A percentile compares a stretch with the other conserved stretches of the same genome.
Conservation (phyloP, 2,797 vertebrate species). For the Enteromius fasciolatus region DNA sequence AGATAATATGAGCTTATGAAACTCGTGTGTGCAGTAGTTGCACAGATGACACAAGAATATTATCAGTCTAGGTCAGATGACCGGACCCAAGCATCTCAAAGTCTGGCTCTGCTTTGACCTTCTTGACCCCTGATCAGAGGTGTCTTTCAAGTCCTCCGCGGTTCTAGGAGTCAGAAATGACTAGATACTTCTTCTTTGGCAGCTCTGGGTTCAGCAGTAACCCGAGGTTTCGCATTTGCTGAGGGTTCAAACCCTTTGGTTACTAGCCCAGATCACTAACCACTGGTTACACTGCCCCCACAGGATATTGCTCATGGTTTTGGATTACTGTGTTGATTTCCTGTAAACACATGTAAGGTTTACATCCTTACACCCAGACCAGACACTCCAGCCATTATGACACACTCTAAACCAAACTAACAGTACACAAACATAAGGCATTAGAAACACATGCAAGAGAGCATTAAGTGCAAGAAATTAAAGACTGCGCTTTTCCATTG, state of each 20-base stretch:
- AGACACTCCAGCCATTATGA: slow-evolving; percentile 41
- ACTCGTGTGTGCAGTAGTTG: background rate
- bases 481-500: background rate
- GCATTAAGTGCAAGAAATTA: too few species aligned
- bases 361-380: slow-evolving; percentile 2
- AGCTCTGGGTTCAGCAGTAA: background rate
- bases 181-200: background rate
- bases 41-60: background rate
- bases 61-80: background rate
- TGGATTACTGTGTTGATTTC: background rate
- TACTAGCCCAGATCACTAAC: background rate
- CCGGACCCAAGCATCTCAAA: background rate
- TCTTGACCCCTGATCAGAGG: background rate
- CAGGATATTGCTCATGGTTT: background rate
- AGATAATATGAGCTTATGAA: background rate
- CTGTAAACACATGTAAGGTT: slow-evolving; percentile 6
- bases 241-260: background rate
- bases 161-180: background rate
- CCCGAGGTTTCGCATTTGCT: too few species aligned
- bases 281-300: background rate
- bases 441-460: slow-evolving; percentile 20
- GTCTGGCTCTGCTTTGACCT: background rate
- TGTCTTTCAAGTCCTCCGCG: too few species aligned
- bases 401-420: slow-evolving; percentile 35
- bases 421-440: slow-evolving; percentile 39